Evolutionary conservation across 1,140 invertebrate genomes (phyloP).

Genomic region (Asbolus verrucosus): DNA sequence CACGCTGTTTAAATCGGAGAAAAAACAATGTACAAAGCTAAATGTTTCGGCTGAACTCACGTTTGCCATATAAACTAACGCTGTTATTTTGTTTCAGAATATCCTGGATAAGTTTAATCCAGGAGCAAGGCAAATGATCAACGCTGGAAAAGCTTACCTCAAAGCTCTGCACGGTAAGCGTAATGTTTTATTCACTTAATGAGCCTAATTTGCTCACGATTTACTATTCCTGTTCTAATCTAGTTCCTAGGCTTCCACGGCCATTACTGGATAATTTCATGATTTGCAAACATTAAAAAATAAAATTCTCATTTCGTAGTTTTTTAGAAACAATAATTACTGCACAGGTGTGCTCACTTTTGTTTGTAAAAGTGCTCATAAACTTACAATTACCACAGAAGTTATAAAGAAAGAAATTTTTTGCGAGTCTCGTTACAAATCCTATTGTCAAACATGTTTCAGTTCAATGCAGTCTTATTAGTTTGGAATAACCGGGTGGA

Average conservation of each 20-base stretch:
- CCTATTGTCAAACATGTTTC: no score
- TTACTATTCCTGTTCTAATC: neutral
- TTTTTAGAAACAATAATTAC: no score
- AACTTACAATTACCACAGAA: no score
- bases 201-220: conserved; percentile 1
- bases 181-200: conserved; percentile 4
- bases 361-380: no score
- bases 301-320: no score
- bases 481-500: no score
- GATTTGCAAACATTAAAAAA: neutral
- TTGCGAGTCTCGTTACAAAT: no score
- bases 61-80: neutral
- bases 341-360: no score
- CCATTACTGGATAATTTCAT: neutral
- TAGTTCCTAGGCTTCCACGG: neutral
- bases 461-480: no score
- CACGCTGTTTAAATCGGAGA: neutral
- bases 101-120: conserved; percentile 96
- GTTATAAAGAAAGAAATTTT: no score
- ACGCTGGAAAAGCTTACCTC: conserved; percentile 91
- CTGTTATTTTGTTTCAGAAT: conserved; percentile 77
- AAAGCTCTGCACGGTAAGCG: conserved; percentile 91
- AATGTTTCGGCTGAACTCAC: neutral
- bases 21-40: no score
- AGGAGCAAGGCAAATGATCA: conserved; percentile 90